These are phyloP conservation scores for Mythimna ferrago DNA, from an alignment of 2,888 invertebrate genomes.

Conservation along the genomic window DNA sequence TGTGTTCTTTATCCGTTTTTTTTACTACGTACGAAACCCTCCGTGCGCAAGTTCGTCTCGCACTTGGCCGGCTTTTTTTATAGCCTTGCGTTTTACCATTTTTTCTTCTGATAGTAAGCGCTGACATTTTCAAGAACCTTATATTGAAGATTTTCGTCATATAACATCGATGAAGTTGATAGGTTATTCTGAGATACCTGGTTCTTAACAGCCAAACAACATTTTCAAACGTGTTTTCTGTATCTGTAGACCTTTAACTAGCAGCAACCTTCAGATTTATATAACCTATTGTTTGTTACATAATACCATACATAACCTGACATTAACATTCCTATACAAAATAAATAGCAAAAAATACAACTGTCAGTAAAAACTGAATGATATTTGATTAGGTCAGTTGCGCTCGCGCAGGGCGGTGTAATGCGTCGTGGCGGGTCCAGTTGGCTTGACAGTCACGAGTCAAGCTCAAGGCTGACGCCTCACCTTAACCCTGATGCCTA, in stretches of 20 bases:
- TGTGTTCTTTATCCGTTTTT: too few relatives aligned
- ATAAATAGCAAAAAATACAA: conserved; percentile 46
- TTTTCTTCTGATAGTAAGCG: too few relatives aligned
- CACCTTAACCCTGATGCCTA: conserved; percentile 79
- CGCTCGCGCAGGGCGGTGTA: conserved; percentile 59
- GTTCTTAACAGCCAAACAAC: background rate
- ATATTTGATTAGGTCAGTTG: conserved; percentile 61
- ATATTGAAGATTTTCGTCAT: too few relatives aligned
- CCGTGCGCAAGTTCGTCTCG: too few relatives aligned
- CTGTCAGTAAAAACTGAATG: conserved; percentile 43
- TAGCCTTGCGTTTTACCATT: too few relatives aligned
- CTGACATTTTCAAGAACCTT: too few relatives aligned
- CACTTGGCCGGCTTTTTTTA: too few relatives aligned
- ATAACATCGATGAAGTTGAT: too few relatives aligned
- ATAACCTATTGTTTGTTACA: conserved; percentile 20
- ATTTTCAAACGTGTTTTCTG: background rate
- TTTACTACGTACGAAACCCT: too few relatives aligned
- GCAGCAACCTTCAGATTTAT: background rate
- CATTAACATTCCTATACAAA: conserved; percentile 40
- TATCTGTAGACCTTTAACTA: background rate
- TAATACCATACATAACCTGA: conserved; percentile 26
- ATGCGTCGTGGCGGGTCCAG: conserved; percentile 71
- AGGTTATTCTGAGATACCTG: background rate
- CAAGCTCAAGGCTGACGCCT: conserved; percentile 83
- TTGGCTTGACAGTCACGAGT: conserved; percentile 79